Base-by-base conservation (phyloP, 2,797 vertebrate genomes). In the Poliocrania exsul region DNA sequence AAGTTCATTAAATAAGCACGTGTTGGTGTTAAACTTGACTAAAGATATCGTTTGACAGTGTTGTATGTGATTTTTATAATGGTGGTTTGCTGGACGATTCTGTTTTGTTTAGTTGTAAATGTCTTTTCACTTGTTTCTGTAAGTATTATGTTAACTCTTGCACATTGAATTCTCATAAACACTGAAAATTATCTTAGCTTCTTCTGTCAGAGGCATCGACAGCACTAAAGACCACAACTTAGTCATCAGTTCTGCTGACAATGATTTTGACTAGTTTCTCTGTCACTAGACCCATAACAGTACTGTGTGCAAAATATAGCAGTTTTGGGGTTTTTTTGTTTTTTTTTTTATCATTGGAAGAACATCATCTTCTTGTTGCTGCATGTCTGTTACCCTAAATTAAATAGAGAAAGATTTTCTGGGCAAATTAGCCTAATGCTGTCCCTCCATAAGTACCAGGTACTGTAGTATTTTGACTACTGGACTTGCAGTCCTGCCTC, bases 381-480 rank as follows among this genome's bases (percentile, higher is more conserved):
- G 13, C 8, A 9, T 50, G 20, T 69, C 33, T 58, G 14, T 61
- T 69, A 16, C 14, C 6, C 4, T 62, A 40, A 62, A 26, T 40
- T 47, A 66, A 56, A 18, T 11, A n/a, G 42, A 24, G 4, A 37
- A 66, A 49, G 14, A 37, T 60, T 11, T 50, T 58, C 81, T 64
- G 31, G 24, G 11, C 29, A 57, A 57, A 47, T 16, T 31, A 77
- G 23, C 37, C 9, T 67, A 17, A 47, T 37, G 6, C 26, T 61
- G 8, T 46, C 5, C 4, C 3, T 65, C 21, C 1, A 0, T 25
- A 26, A 50, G 24, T 54, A 40, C 5, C 24, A 46, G 7, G 5
- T 64, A 6, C 4, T 31, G 17, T 10, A 12, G 18, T 23, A 31
- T 47, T 62, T 60, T 35, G 10, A 3, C 0, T 11, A 10, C 23